Evolutionary conservation across 1,140 invertebrate genomes (phyloP), one percentile per base, ranked within the genome.

Genomic region (Wasmannia auropunctata): DNA sequence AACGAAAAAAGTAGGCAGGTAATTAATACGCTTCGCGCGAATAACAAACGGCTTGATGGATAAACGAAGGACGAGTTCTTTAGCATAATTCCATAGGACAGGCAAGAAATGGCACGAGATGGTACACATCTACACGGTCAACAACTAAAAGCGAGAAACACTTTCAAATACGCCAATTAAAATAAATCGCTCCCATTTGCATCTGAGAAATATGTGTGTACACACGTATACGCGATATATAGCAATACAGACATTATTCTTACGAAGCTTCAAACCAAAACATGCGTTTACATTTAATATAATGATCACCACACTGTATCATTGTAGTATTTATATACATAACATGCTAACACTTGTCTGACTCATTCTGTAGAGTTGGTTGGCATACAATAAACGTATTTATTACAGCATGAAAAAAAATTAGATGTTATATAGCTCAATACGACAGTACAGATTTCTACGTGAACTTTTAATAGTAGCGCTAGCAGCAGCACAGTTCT

Each of bases 251-350:
- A 40, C 3, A 77, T 63, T 75, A 14, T 40, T 75, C 28, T 63
- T 49, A 65, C 58, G 7, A 79, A 63, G 28, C 60, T 79, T 79
- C 40, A 65, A 46, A 43, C 49, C 46, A 54, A 77, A 63, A 65
- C 75, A 79, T 79, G 75, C 75, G 75, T 79, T 31, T 75, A 14
- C 22, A 16, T 22, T 58, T 75, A 54, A 34, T 76, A 34, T 76
- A 76, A 43, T 43, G 28, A 63, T 63, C 40, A 77, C 34, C 37
- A 40, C 40, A 56, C 37, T 25, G 49, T 31, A 43, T 22, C 14
- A 28, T 76, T 28, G 25, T 76, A 62, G 16, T 40, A 28, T 62
- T 56, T 46, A n/a, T n/a, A 70, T 49, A 76, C 10, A 11, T n/a
- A 43, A 62, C 37, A 77, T 77, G 40, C 40, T 31, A 77, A 28